Evolutionary conservation across 1,140 invertebrate genomes (phyloP), one percentile per base, ranked within the genome.

Genomic region (Bombus sibiricus): DNA sequence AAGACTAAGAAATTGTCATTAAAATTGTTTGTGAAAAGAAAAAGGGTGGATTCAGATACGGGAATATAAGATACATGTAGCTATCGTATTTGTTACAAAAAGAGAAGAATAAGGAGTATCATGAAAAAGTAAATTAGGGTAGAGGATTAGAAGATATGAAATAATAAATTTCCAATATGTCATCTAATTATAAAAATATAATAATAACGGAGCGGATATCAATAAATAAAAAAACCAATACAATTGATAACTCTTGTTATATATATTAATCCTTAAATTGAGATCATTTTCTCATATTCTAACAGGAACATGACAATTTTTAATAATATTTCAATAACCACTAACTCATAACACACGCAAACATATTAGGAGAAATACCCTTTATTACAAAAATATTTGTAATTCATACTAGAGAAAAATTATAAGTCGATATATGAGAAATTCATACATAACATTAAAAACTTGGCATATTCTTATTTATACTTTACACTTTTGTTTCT

Each of bases 311-410:
- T 53, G 47, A 22, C 47, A 62, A 62, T 62, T 62, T 62, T 13
- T 5, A 62, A 13, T n/a, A 10, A n/a, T 62, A 12, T 28, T 62
- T n/a, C 59, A 28, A 13, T 62, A n/a, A 59, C 8, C 8, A 3
- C 59, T 62, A 28, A 62, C 28, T 62, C 25, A 62, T 62, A 62
- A 34, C 18, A 37, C 66, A 37, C 28, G 8, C 8, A 68, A 68
- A 25, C 15, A 53, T 32, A 43, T n/a, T 28, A 15, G 8, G 1
- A 64, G 28, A 66, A 25, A 18, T 8, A 5, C 32, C 2, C 1
- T 71, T 78, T 64, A 59, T 80, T 64, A n/a, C 12, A 64, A 64
- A 78, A 78, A 78, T 59, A 37, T 59, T 41, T 13, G 1, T 25
- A 25, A 41, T 25, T 22, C 13, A 22, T 32, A 13, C 10, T 8